These are phyloP conservation scores for Volucella inanis DNA, from an alignment of 2,888 invertebrate genomes.

Conservation along the genomic window DNA sequence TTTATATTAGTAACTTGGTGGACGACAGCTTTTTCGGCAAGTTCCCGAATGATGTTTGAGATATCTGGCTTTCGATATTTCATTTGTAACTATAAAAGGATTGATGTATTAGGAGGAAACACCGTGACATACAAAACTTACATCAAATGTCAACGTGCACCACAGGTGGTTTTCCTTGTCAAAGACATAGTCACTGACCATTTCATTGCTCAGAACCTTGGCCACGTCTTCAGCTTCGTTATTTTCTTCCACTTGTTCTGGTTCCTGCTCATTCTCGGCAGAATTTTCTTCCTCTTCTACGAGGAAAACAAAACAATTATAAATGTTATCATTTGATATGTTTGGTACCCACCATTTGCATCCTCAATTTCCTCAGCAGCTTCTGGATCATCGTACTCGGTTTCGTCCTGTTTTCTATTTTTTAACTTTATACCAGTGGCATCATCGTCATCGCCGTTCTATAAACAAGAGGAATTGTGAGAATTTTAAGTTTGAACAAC, in stretches of 20 bases:
- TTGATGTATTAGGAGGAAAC: constrained; percentile 15
- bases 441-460: constrained; percentile 81
- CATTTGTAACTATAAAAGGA: constrained; percentile 84
- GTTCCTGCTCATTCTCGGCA: constrained; percentile 75
- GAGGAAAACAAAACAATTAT: not conserved
- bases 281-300: constrained; percentile 75
- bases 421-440: constrained; percentile 84
- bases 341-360: constrained; percentile 77
- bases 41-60: constrained; percentile 88
- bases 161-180: constrained; percentile 91
- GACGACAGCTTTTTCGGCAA: constrained; percentile 89
- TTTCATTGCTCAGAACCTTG: constrained; percentile 79
- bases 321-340: not conserved
- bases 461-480: not conserved
- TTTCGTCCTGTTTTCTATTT: constrained; percentile 85
- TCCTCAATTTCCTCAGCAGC: constrained; percentile 85
- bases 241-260: constrained; percentile 34
- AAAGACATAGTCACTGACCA: constrained; percentile 86
- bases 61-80: constrained; percentile 89
- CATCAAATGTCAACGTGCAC: constrained; percentile 92
- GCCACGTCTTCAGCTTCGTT: constrained; percentile 79
- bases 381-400: constrained; percentile 88
- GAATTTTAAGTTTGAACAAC: constrained; percentile 75
- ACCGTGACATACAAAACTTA: constrained; percentile 82
- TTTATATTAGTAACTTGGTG: constrained; percentile 92